phyloP scores from a whole-genome alignment of 1,140 invertebrate genomes.

The Ceratina calcarata region DNA sequence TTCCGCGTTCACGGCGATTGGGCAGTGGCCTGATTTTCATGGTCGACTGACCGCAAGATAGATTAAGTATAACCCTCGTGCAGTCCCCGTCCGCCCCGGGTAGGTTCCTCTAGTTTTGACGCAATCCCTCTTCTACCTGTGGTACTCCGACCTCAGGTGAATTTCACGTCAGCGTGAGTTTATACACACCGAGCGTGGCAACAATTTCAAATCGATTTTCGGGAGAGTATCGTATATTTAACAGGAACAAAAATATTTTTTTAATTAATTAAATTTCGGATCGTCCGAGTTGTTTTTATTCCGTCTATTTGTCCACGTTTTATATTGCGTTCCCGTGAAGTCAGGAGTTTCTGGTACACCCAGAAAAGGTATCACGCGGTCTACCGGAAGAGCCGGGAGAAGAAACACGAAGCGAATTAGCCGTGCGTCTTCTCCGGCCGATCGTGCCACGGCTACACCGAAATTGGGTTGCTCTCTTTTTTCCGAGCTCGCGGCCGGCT shows the following conservation, averaged over 20 bases:
- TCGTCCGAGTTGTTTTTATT: too few relatives aligned
- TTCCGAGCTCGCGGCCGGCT: not conserved
- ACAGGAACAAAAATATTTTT: not conserved
- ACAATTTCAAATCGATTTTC: not conserved
- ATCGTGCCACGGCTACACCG: too few relatives aligned
- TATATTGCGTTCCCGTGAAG: too few relatives aligned
- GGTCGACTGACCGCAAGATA: conserved; percentile 38
- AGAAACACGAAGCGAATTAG: too few relatives aligned
- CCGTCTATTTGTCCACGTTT: too few relatives aligned
- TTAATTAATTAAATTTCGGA: too few relatives aligned
- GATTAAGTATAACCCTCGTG: conserved; percentile 51
- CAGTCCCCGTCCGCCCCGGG: conserved; percentile 1
- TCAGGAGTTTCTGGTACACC: too few relatives aligned
- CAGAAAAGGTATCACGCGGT: too few relatives aligned
- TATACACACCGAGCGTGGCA: not conserved
- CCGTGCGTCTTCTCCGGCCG: too few relatives aligned
- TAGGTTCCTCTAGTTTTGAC: too few relatives aligned
- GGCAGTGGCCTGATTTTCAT: conserved; percentile 66
- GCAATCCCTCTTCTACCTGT: not conserved
- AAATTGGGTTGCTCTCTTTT: not conserved
- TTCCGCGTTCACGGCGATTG: conserved; percentile 53
- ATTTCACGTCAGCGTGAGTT: conserved; percentile 35
- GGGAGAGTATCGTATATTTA: not conserved
- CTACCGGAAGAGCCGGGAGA: too few relatives aligned
- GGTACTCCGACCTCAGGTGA: not conserved